These are phyloP conservation scores for Calephelis nemesis DNA, from an alignment of 1,140 invertebrate genomes.

Conservation along the genomic window DNA sequence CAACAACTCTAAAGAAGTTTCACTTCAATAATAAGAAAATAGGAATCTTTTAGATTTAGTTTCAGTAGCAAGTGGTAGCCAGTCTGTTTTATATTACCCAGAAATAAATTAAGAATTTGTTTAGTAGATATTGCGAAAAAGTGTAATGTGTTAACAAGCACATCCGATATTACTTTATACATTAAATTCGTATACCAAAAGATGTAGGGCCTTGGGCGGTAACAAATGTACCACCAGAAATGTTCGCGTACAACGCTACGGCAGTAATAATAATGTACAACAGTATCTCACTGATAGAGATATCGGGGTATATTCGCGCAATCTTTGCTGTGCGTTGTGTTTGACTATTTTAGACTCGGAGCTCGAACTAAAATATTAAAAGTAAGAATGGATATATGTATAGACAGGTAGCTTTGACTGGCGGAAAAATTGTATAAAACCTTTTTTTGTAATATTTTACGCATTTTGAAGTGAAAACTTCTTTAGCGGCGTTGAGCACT, in stretches of 20 bases:
- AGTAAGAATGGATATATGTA: no score
- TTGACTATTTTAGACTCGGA: conserved; percentile 30
- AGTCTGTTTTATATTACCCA: background rate
- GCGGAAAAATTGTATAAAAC: no score
- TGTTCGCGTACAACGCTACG: conserved; percentile 25
- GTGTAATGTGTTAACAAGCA: background rate
- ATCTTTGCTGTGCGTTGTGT: conserved; percentile 39
- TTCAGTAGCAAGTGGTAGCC: no score
- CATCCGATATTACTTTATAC: conserved; percentile 1
- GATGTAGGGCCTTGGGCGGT: background rate
- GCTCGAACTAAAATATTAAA: background rate
- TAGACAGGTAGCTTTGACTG: no score
- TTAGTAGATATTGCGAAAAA: background rate
- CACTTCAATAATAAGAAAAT: no score
- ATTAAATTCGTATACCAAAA: background rate
- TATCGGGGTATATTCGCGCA: conserved; percentile 40
- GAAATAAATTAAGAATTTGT: background rate
- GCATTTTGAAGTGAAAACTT: no score
- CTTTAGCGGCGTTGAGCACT: no score
- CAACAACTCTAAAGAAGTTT: no score
- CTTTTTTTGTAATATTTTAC: no score
- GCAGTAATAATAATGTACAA: conserved; percentile 46
- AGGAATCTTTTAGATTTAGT: no score
- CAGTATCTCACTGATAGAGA: conserved; percentile 44
- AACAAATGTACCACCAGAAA: conserved; percentile 8